Evolutionary conservation across 2,888 invertebrate species (phyloP), one percentile per base, ranked within the genome.

Genomic region (Trachelus troglodyta): DNA sequence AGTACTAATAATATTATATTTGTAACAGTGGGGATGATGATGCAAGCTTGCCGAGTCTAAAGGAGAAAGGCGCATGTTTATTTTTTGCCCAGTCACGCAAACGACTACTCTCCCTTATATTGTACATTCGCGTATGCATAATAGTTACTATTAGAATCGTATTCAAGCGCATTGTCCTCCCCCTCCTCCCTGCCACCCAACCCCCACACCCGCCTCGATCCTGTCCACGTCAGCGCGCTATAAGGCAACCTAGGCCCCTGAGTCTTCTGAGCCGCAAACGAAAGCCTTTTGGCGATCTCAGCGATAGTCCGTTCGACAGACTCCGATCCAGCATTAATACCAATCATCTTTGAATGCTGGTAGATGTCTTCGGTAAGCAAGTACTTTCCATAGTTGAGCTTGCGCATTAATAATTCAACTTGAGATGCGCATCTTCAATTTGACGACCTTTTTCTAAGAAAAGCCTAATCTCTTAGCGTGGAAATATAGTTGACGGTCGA

Each of bases 381-480:
- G 1, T 23, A 9, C 9, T 56, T 56, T 56, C 23, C 23, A 56
- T 56, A 23, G 23, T 23, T 56, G 23, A 56, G 23, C 23, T 23
- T 9, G 23, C 23, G 56, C 56, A 56, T 56, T 56, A 23, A 23
- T 56, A 56, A 9, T 56, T 2, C 56, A 23, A 15, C 23, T 23
- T 31, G 31, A 71, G n/a, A 74, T 35, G 35, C 31, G 74, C 11
- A 74, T 68, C 74, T 75, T 69, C 75, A 80, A 75, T 77, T 81
- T 68, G 34, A 23, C 69, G 71, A 34, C 33, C 69, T 71, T n/a
- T 76, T n/a, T 37, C 11, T 12, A 77, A 78, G 79, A 76, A 81
- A 76, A 81, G 83, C 79, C 81, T 84, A 85, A 83, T 84, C 82
- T 83, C 76, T 79, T 74, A 79, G 81, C 74, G 74, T 74, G 34